These are phyloP conservation scores for Masnerella sp. DNA, from an alignment of 2,888 invertebrate species.

Conservation along the genomic window DNA sequence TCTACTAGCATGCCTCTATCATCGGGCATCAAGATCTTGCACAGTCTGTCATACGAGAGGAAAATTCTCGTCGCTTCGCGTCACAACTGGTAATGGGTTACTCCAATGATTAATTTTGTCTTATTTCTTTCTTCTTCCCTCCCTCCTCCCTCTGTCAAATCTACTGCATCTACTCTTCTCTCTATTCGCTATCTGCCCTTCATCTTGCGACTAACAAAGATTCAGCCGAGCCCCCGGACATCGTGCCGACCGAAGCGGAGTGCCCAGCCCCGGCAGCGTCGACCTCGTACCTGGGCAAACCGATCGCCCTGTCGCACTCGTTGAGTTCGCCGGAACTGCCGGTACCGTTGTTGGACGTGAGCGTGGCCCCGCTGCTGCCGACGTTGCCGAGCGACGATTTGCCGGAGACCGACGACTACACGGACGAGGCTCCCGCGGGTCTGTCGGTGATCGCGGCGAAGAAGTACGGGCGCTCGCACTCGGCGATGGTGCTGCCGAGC, in stretches of 20 bases:
- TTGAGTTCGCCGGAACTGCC: conserved; percentile 74
- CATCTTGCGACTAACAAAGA: conserved; percentile 9
- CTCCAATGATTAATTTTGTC: conserved; percentile 64
- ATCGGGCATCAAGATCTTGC: conserved; percentile 14
- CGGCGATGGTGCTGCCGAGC: conserved; percentile 69
- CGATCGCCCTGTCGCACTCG: conserved; percentile 70
- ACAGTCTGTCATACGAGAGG: conserved; percentile 4
- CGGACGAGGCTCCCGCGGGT: conserved; percentile 34
- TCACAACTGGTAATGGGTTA: conserved; percentile 64
- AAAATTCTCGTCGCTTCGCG: conserved; percentile 25
- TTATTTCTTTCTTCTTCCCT: conserved; percentile 67
- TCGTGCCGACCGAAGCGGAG: conserved; percentile 22
- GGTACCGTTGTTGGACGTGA: conserved; percentile 63
- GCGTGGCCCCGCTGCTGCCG: conserved; percentile 53
- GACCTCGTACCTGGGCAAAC: conserved; percentile 62
- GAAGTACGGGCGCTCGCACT: conserved; percentile 71
- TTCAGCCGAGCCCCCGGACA: conserved; percentile 13
- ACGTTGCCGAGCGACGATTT: conserved; percentile 61
- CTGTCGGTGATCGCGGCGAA: conserved; percentile 57
- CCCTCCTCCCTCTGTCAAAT: conserved; percentile 55
- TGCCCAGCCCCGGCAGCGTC: conserved; percentile 7
- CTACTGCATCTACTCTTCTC: conserved; percentile 54
- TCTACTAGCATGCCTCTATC: not conserved
- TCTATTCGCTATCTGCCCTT: conserved; percentile 23
- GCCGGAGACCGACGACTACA: conserved; percentile 40